Evolutionary conservation across 2,888 invertebrate species (phyloP).

Genomic region (Theristus sp.): DNA sequence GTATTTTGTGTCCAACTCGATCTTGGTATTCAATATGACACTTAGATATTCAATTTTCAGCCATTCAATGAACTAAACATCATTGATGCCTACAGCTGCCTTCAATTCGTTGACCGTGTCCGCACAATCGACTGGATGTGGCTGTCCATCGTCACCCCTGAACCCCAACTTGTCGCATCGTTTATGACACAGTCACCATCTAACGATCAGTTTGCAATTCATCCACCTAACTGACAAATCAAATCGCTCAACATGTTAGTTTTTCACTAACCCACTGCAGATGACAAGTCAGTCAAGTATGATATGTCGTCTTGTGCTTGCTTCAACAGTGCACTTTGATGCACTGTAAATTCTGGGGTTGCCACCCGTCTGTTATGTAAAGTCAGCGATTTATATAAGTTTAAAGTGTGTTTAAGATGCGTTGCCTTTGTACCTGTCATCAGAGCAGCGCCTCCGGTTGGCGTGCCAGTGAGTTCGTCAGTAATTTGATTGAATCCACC

Average conservation of each 20-base stretch:
- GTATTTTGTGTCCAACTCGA: background rate
- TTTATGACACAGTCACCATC: slow-evolving; percentile 1
- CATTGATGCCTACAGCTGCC: background rate
- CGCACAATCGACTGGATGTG: background rate
- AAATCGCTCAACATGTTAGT: no score
- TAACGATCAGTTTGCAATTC: no score
- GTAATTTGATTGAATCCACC: background rate
- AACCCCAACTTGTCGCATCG: background rate
- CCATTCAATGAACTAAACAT: no score
- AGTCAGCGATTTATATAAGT: no score
- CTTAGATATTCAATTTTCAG: no score
- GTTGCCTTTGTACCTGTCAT: no score
- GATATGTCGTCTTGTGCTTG: background rate
- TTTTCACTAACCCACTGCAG: background rate
- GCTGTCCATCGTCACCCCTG: background rate
- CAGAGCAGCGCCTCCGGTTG: background rate
- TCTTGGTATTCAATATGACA: no score
- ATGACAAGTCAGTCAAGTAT: background rate
- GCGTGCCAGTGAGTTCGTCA: background rate
- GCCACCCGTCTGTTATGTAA: background rate
- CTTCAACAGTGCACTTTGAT: background rate
- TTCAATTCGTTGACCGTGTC: background rate
- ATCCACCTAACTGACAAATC: background rate
- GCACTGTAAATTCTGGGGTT: background rate
- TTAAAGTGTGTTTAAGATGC: no score